These are phyloP conservation scores for Myanophis thanlyinensis DNA, from an alignment of 2,113 vertebrate genomes.

Conservation along the genomic window DNA sequence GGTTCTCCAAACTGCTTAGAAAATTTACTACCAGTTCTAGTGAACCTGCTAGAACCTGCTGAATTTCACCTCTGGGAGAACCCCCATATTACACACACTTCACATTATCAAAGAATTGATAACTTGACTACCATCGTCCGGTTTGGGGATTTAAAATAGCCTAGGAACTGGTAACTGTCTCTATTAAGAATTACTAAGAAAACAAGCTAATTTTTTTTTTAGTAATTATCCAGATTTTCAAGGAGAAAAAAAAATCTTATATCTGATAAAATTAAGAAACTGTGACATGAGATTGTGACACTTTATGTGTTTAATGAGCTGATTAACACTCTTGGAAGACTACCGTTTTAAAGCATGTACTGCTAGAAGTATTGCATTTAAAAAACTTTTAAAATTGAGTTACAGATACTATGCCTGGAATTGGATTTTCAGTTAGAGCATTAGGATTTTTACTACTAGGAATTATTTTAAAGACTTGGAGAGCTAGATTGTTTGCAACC, in stretches of 20 bases:
- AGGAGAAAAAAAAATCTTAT: neutral
- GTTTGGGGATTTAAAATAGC: neutral
- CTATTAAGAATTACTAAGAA: conserved; percentile 8
- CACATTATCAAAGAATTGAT: neutral
- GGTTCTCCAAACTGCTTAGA: too few relatives aligned
- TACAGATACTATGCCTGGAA: neutral
- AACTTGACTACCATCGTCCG: too few relatives aligned
- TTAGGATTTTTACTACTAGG: neutral
- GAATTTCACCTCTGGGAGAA: too few relatives aligned
- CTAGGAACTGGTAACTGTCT: neutral
- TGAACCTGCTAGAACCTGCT: too few relatives aligned
- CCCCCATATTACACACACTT: neutral
- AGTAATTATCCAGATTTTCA: conserved; percentile 18
- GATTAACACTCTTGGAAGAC: conserved; percentile 11
- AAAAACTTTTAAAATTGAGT: neutral
- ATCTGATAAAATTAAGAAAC: conserved; percentile 29
- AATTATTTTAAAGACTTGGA: neutral
- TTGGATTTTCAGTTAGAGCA: neutral
- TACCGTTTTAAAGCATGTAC: conserved; percentile 26
- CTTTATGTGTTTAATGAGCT: conserved; percentile 32
- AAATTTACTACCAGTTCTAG: too few relatives aligned
- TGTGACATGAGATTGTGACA: conserved; percentile 35
- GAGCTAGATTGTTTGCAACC: neutral
- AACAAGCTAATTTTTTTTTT: neutral
- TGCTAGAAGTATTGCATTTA: neutral